Evolutionary conservation across 2,888 invertebrate species (phyloP).

Genomic region (Synanthedon myopaeformis): DNA sequence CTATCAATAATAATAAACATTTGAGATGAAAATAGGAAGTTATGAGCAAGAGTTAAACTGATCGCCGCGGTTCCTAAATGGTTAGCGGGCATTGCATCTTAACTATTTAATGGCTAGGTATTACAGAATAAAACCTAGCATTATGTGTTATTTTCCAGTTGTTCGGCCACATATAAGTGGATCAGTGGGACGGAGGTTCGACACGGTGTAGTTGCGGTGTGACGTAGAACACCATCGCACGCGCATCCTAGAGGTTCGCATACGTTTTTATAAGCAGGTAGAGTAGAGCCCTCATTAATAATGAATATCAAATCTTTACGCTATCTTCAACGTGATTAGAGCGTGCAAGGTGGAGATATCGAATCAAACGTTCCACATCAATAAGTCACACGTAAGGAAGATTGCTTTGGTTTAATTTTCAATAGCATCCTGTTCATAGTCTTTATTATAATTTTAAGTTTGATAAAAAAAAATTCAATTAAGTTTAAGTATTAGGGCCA

Average conservation of each 20-base stretch:
- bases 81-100: neutral
- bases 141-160: slow-evolving; percentile 30
- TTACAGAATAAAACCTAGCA: slow-evolving; percentile 9
- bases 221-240: slow-evolving; percentile 3
- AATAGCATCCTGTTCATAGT: neutral
- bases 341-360: neutral
- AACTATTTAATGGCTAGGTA: neutral
- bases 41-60: too few relatives aligned
- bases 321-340: neutral
- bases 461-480: neutral
- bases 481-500: too few relatives aligned
- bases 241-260: slow-evolving; percentile 1
- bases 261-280: neutral
- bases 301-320: neutral
- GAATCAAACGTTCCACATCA: neutral
- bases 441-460: neutral
- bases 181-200: slow-evolving; percentile 21
- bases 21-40: too few relatives aligned
- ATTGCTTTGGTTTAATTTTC: neutral
- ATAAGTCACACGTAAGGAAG: neutral
- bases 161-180: slow-evolving; percentile 15
- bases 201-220: slow-evolving; percentile 4
- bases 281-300: neutral
- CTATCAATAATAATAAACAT: too few relatives aligned
- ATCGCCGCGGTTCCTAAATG: too few relatives aligned